phyloP scores from a whole-genome alignment of 2,113 vertebrate species.

The Terrapene triunguis region DNA sequence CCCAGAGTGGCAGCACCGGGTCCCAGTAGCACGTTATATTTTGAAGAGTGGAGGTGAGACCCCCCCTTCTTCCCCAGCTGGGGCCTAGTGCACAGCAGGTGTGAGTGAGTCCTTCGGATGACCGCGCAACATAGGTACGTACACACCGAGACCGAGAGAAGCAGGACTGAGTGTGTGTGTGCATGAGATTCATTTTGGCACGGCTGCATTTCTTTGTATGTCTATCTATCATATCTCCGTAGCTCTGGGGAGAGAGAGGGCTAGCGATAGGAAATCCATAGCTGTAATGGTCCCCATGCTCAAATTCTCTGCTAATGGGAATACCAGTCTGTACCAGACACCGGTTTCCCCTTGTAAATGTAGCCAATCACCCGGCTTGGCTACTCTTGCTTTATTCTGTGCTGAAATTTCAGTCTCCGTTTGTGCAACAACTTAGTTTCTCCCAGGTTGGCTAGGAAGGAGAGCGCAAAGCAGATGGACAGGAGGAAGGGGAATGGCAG shows the following conservation, averaged over 20 bases:
- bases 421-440: not conserved
- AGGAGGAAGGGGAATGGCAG: not conserved
- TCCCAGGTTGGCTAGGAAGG: not conserved
- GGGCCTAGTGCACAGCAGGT: not conserved
- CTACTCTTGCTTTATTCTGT: not conserved
- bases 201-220: not conserved
- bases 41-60: slow-evolving; percentile 51
- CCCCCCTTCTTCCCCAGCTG: not conserved
- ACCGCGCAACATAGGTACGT: slow-evolving; percentile 35
- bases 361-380: not conserved
- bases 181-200: not conserved
- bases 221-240: not conserved
- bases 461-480: too few relatives aligned
- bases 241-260: not conserved
- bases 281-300: not conserved
- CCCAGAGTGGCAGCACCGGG: not conserved
- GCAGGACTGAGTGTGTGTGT: not conserved
- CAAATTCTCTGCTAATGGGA: not conserved
- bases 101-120: not conserved
- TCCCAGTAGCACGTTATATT: slow-evolving; percentile 36
- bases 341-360: not conserved
- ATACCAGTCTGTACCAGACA: not conserved
- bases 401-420: not conserved
- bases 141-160: fast-evolving
- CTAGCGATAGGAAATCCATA: not conserved